phyloP scores from a whole-genome alignment of 2,888 invertebrate species.

The Saturnia japonica region DNA sequence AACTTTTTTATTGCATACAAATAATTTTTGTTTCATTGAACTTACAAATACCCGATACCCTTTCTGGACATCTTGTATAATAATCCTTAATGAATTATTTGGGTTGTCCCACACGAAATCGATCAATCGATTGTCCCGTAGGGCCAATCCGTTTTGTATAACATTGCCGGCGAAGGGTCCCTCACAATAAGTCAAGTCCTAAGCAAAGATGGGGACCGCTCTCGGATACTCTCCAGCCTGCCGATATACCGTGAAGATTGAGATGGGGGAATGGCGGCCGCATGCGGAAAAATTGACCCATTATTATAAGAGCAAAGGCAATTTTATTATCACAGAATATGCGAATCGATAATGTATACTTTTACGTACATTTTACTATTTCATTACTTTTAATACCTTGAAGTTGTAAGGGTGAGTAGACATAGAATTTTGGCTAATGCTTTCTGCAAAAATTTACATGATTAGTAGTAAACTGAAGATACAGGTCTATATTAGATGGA shows the following conservation, averaged over 20 bases:
- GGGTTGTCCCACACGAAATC: too few relatives aligned
- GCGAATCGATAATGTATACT: background rate
- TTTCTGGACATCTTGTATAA: too few relatives aligned
- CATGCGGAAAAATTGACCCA: constrained; percentile 17
- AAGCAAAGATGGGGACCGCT: constrained; percentile 54
- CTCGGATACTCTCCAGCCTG: constrained; percentile 30
- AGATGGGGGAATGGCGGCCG: constrained; percentile 24
- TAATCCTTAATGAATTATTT: too few relatives aligned
- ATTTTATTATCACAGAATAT: constrained; percentile 4
- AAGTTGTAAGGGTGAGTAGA: background rate
- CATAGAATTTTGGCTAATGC: background rate
- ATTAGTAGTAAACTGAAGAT: background rate
- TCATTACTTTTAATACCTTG: background rate
- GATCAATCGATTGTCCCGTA: too few relatives aligned
- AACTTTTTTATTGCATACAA: too few relatives aligned
- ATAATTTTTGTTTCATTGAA: too few relatives aligned
- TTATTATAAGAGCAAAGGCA: constrained; percentile 13
- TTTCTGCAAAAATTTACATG: background rate
- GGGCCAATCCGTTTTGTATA: constrained; percentile 54
- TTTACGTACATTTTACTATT: background rate
- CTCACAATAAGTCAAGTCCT: constrained; percentile 66
- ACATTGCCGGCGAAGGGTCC: constrained; percentile 46
- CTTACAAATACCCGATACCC: too few relatives aligned
- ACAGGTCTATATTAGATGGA: background rate
- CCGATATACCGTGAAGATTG: constrained; percentile 22